Base-by-base conservation (phyloP, 2,113 vertebrate genomes). In the Lethenteron camtschaticum region DNA sequence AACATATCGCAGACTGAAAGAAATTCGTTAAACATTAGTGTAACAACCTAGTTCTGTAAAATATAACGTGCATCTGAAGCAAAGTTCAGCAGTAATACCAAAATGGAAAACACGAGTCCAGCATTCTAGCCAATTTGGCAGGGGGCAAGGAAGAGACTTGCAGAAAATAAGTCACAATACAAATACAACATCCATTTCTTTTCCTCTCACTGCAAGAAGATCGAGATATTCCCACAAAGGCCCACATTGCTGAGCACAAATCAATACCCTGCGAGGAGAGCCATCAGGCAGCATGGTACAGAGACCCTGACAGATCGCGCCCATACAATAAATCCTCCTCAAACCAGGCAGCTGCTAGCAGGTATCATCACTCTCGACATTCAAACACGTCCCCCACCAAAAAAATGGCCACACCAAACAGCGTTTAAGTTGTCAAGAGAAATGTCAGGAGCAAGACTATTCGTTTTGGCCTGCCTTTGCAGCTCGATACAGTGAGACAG, bases 381-480 rank as follows among this genome's bases (percentile, higher is more conserved):
- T 66, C 63, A 16, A 66, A 66, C 24, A 24, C 24, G 63, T 66
- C 63, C 41, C 63, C 24, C 63, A 24, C n/a, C 63, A 66, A 66
- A 66, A 66, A 66, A 66, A 66, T 66, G 63, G 63, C 63, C 63
- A 66, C 63, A 66, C 63, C 63, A 66, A 66, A 66, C 63, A 66
- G 63, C 63, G 63, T 66, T 66, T 66, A 66, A 66, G 63, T 24
- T 66, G 63, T 66, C 63, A 66, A 41, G 63, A 66, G 63, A 24
- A 24, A 66, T 66, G 63, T 66, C 63, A 16, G 63, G 9, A 24
- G 63, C n/a, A 66, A 66, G 63, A 24, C 63, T 66, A 66, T 66
- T 66, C n/a, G 63, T 66, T 66, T 66, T n/a, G n/a, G n/a, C n/a
- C n/a, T 66, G 63, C n/a, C 63, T 66, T 24, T 16, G 63, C n/a